phyloP scores from a whole-genome alignment of 2,888 invertebrate species.

The Eugnorisma glareosa region DNA sequence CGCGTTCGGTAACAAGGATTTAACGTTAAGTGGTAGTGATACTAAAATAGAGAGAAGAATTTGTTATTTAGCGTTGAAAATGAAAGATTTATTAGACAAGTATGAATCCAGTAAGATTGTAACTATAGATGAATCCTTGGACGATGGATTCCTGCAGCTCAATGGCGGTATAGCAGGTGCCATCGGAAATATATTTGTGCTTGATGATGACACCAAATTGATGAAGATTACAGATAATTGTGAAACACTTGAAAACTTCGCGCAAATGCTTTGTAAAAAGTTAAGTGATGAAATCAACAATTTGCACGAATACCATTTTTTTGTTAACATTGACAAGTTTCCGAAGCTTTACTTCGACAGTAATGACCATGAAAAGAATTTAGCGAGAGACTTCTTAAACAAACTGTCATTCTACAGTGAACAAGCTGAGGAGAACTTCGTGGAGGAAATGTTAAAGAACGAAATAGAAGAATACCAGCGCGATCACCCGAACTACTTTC shows the following conservation, averaged over 20 bases:
- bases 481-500: not conserved
- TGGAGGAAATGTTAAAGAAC: constrained; percentile 34
- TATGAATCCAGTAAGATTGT: not conserved
- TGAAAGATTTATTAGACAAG: not conserved
- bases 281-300: not conserved
- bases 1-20: constrained; percentile 58
- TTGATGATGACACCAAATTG: not conserved
- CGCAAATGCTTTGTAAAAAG: not conserved
- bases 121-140: constrained; percentile 3
- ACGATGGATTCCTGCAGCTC: not conserved
- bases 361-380: constrained; percentile 14
- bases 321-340: constrained; percentile 3
- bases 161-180: not conserved
- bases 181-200: not conserved
- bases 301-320: constrained; percentile 28
- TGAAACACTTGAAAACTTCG: not conserved
- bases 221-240: constrained; percentile 2
- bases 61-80: not conserved
- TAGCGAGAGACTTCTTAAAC: constrained; percentile 28
- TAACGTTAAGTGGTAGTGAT: constrained; percentile 37
- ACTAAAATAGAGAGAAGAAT: constrained; percentile 18
- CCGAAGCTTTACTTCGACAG: constrained; percentile 20
- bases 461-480: constrained; percentile 40
- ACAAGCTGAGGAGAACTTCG: constrained; percentile 37
- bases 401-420: constrained; percentile 36